These are phyloP conservation scores for Drosophila diplacantha DNA, from an alignment of 2,888 invertebrate species.

Conservation along the genomic window DNA sequence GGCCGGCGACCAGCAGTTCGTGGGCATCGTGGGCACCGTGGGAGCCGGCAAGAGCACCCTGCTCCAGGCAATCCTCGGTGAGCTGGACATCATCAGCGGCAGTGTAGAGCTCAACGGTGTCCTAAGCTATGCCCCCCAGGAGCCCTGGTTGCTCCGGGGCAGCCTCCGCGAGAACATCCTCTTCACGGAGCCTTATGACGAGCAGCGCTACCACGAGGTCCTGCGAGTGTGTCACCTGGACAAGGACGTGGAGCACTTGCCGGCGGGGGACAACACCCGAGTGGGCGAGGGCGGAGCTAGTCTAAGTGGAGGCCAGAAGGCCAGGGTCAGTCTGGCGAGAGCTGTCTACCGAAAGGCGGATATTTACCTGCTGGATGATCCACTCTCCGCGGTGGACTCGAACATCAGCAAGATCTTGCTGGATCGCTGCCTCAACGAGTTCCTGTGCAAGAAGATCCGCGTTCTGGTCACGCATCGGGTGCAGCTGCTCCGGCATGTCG, in stretches of 20 bases:
- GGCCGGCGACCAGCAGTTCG: conserved; percentile 64
- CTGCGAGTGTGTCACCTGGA: conserved; percentile 81
- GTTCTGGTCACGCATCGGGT: conserved; percentile 85
- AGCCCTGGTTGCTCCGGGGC: conserved; percentile 88
- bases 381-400: conserved; percentile 87
- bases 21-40: conserved; percentile 84
- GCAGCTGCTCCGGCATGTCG: conserved; percentile 80
- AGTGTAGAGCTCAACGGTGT: conserved; percentile 81
- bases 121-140: conserved; percentile 87
- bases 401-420: conserved; percentile 86
- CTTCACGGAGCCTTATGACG: conserved; percentile 86
- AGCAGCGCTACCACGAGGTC: conserved; percentile 78
- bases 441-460: conserved; percentile 82
- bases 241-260: conserved; percentile 82
- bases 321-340: conserved; percentile 86
- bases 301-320: conserved; percentile 87
- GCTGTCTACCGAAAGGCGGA: conserved; percentile 86
- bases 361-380: conserved; percentile 88
- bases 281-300: conserved; percentile 84
- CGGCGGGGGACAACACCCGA: conserved; percentile 79
- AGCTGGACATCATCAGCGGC: conserved; percentile 82
- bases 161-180: conserved; percentile 94
- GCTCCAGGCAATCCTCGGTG: conserved; percentile 85
- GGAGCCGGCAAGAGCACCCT: conserved; percentile 87
- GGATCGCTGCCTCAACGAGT: conserved; percentile 83